Evolutionary conservation across 2,888 invertebrate genomes (phyloP).

Genomic region (Hypselothyrea guttata): DNA sequence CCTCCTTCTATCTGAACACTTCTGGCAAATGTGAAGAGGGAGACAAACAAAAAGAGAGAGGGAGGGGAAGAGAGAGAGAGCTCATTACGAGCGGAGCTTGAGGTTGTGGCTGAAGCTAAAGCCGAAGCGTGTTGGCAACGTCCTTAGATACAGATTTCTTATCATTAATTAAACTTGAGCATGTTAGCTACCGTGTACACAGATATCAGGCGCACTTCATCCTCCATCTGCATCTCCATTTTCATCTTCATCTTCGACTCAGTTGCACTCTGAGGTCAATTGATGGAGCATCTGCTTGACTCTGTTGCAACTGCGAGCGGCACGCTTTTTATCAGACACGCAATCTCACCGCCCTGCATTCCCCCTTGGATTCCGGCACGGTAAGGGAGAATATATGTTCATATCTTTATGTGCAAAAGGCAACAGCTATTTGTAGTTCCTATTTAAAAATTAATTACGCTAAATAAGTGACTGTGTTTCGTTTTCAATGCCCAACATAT

Average conservation of each 20-base stretch:
- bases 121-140: conserved; percentile 56
- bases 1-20: conserved; percentile 57
- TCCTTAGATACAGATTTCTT: conserved; percentile 82
- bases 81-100: conserved; percentile 57
- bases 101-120: too few relatives aligned
- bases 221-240: background rate
- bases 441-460: too few relatives aligned
- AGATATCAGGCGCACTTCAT: conserved; percentile 48
- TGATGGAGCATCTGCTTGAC: conserved; percentile 51
- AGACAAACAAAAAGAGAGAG: background rate
- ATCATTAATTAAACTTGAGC: conserved; percentile 83
- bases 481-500: too few relatives aligned
- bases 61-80: conserved; percentile 2
- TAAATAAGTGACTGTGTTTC: too few relatives aligned
- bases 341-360: conserved; percentile 70
- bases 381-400: too few relatives aligned
- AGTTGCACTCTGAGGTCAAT: conserved; percentile 34
- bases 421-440: too few relatives aligned
- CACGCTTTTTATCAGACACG: conserved; percentile 80
- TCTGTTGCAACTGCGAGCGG: conserved; percentile 39
- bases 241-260: conserved; percentile 2
- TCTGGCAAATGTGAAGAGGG: background rate
- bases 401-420: too few relatives aligned
- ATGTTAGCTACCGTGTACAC: conserved; percentile 82
- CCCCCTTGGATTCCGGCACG: too few relatives aligned